Conservation (phyloP, 2,113 vertebrate genomes). For the Pelobates fuscus region DNA sequence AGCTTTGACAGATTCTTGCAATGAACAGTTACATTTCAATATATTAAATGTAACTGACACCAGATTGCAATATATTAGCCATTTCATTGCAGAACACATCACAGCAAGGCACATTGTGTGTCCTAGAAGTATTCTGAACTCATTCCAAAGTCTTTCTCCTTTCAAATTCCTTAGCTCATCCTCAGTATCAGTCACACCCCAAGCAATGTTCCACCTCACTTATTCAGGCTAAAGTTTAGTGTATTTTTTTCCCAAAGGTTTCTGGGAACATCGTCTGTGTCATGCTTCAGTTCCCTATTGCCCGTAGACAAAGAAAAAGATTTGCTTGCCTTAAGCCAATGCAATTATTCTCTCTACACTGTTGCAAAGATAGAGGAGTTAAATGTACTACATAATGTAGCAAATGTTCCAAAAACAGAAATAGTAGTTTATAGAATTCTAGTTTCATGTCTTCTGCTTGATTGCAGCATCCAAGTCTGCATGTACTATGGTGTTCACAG, state of each 20-base stretch:
- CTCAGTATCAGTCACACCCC: constrained; percentile 2
- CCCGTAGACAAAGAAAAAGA: constrained; percentile 18
- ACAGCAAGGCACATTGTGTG: too few relatives aligned
- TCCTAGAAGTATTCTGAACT: background rate
- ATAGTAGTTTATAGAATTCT: too few relatives aligned
- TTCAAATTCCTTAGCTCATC: constrained; percentile 12
- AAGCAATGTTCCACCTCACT: constrained; percentile 39
- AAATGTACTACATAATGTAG: too few relatives aligned
- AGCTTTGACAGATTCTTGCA: too few relatives aligned
- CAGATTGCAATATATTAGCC: too few relatives aligned
- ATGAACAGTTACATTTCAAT: too few relatives aligned
- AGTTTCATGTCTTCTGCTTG: too few relatives aligned
- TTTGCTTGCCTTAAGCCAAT: constrained; percentile 18
- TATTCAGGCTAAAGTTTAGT: constrained; percentile 17
- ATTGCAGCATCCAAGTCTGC: too few relatives aligned
- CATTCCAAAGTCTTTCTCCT: constrained; percentile 1
- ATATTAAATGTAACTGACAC: too few relatives aligned
- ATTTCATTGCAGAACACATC: too few relatives aligned
- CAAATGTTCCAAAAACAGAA: too few relatives aligned
- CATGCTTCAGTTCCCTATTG: constrained; percentile 26
- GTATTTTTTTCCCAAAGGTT: constrained; percentile 25
- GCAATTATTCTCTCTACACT: constrained; percentile 14
- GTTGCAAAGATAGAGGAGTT: background rate
- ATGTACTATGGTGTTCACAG: too few relatives aligned
- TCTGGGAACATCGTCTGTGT: constrained; percentile 12